These are phyloP conservation scores for Chymomyza fuscimana DNA, from an alignment of 2,888 invertebrate genomes.

Conservation along the genomic window DNA sequence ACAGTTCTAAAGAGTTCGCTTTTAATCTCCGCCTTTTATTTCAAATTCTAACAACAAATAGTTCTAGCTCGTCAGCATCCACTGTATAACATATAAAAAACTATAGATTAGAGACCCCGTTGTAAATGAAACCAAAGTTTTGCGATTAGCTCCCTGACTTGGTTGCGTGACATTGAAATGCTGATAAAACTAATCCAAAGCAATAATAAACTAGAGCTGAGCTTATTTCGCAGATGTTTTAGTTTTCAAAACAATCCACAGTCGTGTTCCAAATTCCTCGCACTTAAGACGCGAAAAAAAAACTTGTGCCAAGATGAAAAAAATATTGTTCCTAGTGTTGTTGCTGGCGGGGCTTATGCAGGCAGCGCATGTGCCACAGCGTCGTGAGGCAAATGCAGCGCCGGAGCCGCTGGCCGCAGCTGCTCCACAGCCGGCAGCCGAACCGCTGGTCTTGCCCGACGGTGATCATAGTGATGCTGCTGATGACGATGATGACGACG, in stretches of 20 bases:
- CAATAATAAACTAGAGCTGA: conserved; percentile 23
- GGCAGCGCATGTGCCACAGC: conserved; percentile 19
- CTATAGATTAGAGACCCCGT: not conserved
- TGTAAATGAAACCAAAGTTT: not conserved
- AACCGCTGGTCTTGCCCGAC: no score
- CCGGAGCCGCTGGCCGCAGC: conserved; percentile 5
- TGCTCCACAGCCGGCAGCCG: not conserved
- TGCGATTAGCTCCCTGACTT: conserved; percentile 23
- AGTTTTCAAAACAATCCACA: conserved; percentile 11
- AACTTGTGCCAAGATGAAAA: conserved; percentile 17
- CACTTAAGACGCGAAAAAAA: conserved; percentile 29
- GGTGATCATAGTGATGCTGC: not conserved
- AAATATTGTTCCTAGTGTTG: conserved; percentile 12
- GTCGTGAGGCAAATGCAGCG: conserved; percentile 37
- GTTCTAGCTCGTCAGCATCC: not conserved
- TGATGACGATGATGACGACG: conserved; percentile 8
- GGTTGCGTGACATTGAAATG: conserved; percentile 16
- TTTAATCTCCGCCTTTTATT: no score
- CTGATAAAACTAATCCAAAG: conserved; percentile 23
- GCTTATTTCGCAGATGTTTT: conserved; percentile 13
- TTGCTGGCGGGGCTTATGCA: not conserved
- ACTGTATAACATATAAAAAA: not conserved
- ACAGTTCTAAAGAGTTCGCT: no score
- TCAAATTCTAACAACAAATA: not conserved
- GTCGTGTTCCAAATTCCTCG: conserved; percentile 31